Conservation (phyloP, 2,797 vertebrate genomes). For the Scolopax rusticola region DNA sequence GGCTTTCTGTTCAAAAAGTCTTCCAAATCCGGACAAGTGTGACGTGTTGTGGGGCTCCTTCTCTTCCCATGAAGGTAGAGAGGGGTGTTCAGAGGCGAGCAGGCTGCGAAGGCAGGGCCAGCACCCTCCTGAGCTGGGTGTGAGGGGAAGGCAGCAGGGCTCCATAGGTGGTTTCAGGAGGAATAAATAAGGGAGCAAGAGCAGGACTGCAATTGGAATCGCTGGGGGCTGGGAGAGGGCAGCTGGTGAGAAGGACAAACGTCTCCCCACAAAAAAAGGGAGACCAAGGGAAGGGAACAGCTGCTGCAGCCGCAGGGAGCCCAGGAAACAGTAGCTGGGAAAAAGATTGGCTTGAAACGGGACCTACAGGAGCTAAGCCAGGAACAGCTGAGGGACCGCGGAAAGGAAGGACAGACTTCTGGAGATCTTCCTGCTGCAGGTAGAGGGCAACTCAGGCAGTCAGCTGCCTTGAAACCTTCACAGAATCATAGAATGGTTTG, state of each 20-base stretch:
- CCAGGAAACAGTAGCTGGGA: constrained; percentile 61
- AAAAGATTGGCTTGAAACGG: constrained; percentile 32
- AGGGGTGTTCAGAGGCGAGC: fast-evolving
- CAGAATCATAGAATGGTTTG: no score
- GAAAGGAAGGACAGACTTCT: background rate
- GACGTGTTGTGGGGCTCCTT: fast-evolving
- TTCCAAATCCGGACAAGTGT: background rate
- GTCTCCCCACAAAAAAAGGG: background rate
- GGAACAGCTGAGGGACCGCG: background rate
- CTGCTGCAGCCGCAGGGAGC: constrained; percentile 15
- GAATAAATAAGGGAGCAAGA: background rate
- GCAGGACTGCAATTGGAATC: background rate
- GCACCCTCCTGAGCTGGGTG: background rate
- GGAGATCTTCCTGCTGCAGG: background rate
- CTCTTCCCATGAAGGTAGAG: background rate
- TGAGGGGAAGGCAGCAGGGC: background rate
- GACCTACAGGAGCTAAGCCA: constrained; percentile 23
- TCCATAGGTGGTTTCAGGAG: background rate
- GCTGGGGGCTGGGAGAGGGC: background rate
- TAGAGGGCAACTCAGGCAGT: background rate
- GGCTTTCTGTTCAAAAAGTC: background rate
- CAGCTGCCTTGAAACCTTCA: background rate
- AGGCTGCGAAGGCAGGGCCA: background rate
- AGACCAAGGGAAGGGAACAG: constrained; percentile 13
- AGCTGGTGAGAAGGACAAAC: constrained; percentile 10